These are phyloP conservation scores for Drosophila formosana DNA, from an alignment of 2,888 invertebrate genomes.

Conservation along the genomic window DNA sequence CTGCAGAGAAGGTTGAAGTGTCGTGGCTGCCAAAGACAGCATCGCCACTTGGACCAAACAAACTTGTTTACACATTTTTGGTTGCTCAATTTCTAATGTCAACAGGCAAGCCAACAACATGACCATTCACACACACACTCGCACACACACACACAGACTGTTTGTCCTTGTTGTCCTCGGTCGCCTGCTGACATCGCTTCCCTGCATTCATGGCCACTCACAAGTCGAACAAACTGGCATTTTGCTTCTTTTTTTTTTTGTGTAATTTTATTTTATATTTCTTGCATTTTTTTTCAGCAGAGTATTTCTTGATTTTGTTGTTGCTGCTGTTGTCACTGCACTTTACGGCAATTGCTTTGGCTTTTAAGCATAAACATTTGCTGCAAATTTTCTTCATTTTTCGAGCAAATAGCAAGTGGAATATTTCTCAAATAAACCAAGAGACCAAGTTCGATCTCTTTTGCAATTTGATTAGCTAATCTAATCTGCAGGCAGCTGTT, in stretches of 20 bases:
- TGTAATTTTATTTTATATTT: conserved; percentile 10
- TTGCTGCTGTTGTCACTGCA: conserved; percentile 34
- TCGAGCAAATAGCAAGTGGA: conserved; percentile 13
- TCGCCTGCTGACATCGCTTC: conserved; percentile 28
- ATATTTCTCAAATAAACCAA: not conserved
- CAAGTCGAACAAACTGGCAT: conserved; percentile 41
- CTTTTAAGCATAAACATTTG: conserved; percentile 39
- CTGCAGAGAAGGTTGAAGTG: conserved; percentile 21
- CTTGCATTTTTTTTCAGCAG: not conserved
- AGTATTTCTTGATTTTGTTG: conserved; percentile 2
- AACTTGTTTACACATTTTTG: conserved; percentile 80
- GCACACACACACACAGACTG: conserved; percentile 22
- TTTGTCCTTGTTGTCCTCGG: conserved; percentile 66
- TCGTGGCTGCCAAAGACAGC: conserved; percentile 61
- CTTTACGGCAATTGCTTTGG: conserved; percentile 42
- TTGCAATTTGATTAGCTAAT: not conserved
- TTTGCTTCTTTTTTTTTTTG: conserved; percentile 23
- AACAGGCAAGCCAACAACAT: conserved; percentile 65
- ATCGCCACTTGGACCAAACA: conserved; percentile 74
- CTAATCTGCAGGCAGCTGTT: not conserved
- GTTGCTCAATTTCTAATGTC: conserved; percentile 79
- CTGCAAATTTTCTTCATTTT: conserved; percentile 20
- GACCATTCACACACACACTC: conserved; percentile 18
- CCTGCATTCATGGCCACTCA: conserved; percentile 53
- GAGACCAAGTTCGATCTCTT: not conserved